Evolutionary conservation across 2,888 invertebrate genomes (phyloP).

Genomic region (Malthinus flaveolus): DNA sequence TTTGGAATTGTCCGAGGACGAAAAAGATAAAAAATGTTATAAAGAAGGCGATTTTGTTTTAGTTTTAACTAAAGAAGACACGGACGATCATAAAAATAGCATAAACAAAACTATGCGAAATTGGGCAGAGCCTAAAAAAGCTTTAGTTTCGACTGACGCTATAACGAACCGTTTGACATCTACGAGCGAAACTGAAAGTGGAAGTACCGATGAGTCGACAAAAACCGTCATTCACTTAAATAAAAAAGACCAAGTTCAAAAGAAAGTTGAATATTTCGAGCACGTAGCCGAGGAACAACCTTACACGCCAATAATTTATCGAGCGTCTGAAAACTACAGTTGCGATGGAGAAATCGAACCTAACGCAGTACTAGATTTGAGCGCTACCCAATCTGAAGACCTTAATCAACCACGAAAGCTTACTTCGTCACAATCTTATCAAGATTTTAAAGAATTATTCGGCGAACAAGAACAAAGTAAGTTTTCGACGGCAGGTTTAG

Average conservation of each 20-base stretch:
- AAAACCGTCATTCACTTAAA: slow-evolving; percentile 68
- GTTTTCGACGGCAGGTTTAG: slow-evolving; percentile 51
- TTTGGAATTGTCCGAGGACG: slow-evolving; percentile 53
- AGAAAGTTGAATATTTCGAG: slow-evolving; percentile 82
- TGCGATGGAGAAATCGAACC: slow-evolving; percentile 53
- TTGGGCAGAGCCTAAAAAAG: slow-evolving; percentile 54
- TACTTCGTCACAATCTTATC: slow-evolving; percentile 68
- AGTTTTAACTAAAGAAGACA: slow-evolving; percentile 51
- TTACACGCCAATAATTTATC: slow-evolving; percentile 52
- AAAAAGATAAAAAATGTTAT: slow-evolving; percentile 31
- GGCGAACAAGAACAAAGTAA: slow-evolving; percentile 70
- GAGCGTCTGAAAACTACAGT: slow-evolving; percentile 50
- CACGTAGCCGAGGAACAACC: slow-evolving; percentile 62
- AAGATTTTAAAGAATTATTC: slow-evolving; percentile 80
- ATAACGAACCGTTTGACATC: slow-evolving; percentile 56
- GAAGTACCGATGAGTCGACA: slow-evolving; percentile 72
- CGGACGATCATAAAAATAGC: slow-evolving; percentile 42
- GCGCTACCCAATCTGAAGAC: slow-evolving; percentile 39
- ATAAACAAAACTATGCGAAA: slow-evolving; percentile 53
- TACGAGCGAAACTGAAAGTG: slow-evolving; percentile 71
- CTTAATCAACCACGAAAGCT: slow-evolving; percentile 37
- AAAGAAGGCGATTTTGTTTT: slow-evolving; percentile 53
- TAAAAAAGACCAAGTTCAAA: slow-evolving; percentile 66
- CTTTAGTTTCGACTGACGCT: slow-evolving; percentile 45
- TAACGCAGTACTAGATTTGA: slow-evolving; percentile 29